Evolutionary conservation across 2,797 vertebrate species (phyloP).

Genomic region (Cryptoprocta ferox): DNA sequence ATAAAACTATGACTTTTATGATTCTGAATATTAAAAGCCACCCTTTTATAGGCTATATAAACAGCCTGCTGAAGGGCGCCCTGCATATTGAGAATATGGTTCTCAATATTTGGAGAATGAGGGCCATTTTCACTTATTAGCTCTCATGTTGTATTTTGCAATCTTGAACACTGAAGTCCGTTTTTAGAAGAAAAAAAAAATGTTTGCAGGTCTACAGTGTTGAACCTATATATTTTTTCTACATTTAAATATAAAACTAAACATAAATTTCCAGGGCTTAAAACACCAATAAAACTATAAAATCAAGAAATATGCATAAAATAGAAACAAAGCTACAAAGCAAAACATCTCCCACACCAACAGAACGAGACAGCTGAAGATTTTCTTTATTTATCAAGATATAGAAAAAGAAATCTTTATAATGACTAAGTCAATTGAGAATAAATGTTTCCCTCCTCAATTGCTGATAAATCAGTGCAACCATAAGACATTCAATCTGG

Average conservation of each 20-base stretch:
- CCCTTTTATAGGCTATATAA: no score
- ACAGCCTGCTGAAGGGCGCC: no score
- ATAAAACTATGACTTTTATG: not conserved
- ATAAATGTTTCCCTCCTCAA: not conserved
- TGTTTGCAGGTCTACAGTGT: not conserved
- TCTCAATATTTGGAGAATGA: not conserved
- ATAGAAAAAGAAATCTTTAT: not conserved
- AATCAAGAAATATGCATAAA: not conserved
- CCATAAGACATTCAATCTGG: not conserved
- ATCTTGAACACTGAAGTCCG: not conserved
- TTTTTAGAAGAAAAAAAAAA: not conserved
- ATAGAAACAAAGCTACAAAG: not conserved
- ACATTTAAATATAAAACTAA: not conserved
- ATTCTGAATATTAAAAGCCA: not conserved
- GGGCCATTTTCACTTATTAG: not conserved
- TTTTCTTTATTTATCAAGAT: not conserved
- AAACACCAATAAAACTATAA: not conserved
- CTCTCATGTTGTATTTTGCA: not conserved
- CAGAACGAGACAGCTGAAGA: not conserved
- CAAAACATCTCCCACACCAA: not conserved
- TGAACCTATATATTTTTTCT: not conserved
- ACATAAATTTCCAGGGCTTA: not conserved
- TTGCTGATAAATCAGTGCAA: not conserved
- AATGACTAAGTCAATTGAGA: not conserved
- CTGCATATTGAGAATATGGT: no score